Base-by-base conservation (phyloP, 1,140 invertebrate species). In the Mizuhopecten yessoensis region DNA sequence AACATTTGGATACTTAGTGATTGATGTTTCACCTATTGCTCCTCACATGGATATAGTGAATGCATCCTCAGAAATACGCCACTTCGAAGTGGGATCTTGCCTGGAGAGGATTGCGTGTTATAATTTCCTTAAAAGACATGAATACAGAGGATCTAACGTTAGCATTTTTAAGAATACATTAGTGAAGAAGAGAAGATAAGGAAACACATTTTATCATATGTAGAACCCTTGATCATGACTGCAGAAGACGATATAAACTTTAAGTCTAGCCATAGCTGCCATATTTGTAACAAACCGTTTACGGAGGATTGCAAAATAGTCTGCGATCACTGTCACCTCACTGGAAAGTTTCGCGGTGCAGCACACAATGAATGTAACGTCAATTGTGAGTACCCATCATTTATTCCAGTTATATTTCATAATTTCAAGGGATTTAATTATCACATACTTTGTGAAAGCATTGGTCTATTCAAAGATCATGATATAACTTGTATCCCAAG, bases 401-500 rank as follows among this genome's bases (percentile, higher is more conserved):
- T 92, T 29, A 91, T 96, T 89, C 96, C 96, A 23, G 92, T 97
- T 34, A 92, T 96, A 90, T 96, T 97, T 89, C 96, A 97, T 92
- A 97, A 96, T 94, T 91, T 97, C 17, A 88, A 86, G 33, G 94
- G 93, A 0, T 97, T 96, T 94, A 95, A 97, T 93, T 39, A 91
- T 42, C 96, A 96, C 92, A 89, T 96, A 0, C 93, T 96, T 87
- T 94, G 96, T 15, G 93, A 95, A 93, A 92, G 91, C 33, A 49
- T 96, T 15, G 92, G 93, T 29, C n/a, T 93, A 33, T 90, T 94
- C 93, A 91, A 94, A 34, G 93, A 93, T 7, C 34, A 34, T 33
- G 33, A 94, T 39, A 95, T 96, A 34, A 92, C 94, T 42, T 91
- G 95, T 36, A 95, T 96, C n/a, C 94, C 95, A 0, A 93, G 95